Evolutionary conservation across 2,888 invertebrate genomes (phyloP), one percentile per base, ranked within the genome.

Genomic region (Parochlus steinenii): DNA sequence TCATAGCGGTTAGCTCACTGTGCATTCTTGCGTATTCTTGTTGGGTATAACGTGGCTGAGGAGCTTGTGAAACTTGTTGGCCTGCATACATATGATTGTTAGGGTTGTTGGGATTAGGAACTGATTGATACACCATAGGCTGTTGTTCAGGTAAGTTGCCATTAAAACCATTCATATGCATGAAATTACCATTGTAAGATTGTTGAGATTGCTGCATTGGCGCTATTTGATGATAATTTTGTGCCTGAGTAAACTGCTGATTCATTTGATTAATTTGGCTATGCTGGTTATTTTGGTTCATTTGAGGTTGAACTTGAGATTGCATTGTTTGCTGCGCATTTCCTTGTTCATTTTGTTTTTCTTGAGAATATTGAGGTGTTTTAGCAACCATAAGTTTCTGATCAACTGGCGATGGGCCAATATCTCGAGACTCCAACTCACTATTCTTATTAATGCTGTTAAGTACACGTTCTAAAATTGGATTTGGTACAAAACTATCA

Each of bases 401-500:
- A n/a, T n/a, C n/a, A n/a, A n/a, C n/a, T n/a, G n/a, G n/a, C 5
- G 36, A 30, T 20, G 30, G 29, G 30, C 30, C 36, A 23, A 36
- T 30, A 16, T 25, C 33, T 35, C 31, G 40, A 37, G 36, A 34
- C 32, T 40, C 38, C 26, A 40, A 33, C 19, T 37, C 24, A 31
- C 27, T 35, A 18, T 40, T 31, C 30, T 37, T 43, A 39, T 16
- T 60, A 58, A 34, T 58, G 58, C 24, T 58, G 57, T 43, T 56
- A 55, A 87, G 56, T 0, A 89, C 86, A 38, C 87, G 65, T 53
- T 89, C 86, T 43, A 89, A 58, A 39, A 89, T 85, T 1, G 87
- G 89, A 60, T 89, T 89, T 0, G 87, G 86, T 48, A 87, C 85
- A 48, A 85, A 86, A 45, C 80, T 78, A 42, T 86, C 86, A 41